phyloP scores from a whole-genome alignment of 2,797 vertebrate genomes.

The Gallinago solitaria region DNA sequence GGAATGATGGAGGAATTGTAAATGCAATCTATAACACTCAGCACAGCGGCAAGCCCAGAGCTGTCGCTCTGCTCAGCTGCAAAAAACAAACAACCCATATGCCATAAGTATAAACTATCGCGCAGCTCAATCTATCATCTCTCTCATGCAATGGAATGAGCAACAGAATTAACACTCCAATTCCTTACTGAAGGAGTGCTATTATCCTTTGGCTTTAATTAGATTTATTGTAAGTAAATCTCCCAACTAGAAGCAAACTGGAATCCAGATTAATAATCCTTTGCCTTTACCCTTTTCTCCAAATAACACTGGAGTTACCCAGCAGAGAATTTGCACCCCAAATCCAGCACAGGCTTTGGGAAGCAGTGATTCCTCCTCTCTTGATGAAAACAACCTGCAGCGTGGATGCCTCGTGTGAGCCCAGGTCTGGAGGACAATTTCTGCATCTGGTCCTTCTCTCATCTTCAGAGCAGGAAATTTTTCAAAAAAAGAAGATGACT shows the following conservation, averaged over 20 bases:
- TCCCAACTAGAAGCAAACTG: neutral
- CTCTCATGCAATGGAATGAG: slow-evolving; percentile 29
- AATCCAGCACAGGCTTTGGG: neutral
- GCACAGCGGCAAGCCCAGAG: slow-evolving; percentile 61
- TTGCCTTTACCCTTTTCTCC: neutral
- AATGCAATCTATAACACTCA: slow-evolving; percentile 67
- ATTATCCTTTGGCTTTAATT: slow-evolving; percentile 23
- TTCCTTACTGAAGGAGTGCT: neutral
- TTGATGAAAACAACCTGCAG: neutral
- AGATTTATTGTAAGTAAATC: neutral
- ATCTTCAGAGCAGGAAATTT: neutral
- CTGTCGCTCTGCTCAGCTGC: slow-evolving; percentile 67
- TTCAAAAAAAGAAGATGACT: neutral
- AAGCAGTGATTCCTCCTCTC: neutral
- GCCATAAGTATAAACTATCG: slow-evolving; percentile 70
- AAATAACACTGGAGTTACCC: neutral
- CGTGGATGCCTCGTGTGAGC: rapidly evolving
- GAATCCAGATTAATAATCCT: neutral
- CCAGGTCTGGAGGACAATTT: neutral
- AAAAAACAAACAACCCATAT: slow-evolving; percentile 72
- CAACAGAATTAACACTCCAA: slow-evolving; percentile 4
- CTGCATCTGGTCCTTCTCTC: neutral
- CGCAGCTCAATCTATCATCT: slow-evolving; percentile 40
- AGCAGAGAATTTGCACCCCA: neutral
- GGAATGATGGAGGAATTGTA: slow-evolving; percentile 64